Evolutionary conservation across 2,797 vertebrate genomes (phyloP).

Genomic region (Semotilus atromaculatus): DNA sequence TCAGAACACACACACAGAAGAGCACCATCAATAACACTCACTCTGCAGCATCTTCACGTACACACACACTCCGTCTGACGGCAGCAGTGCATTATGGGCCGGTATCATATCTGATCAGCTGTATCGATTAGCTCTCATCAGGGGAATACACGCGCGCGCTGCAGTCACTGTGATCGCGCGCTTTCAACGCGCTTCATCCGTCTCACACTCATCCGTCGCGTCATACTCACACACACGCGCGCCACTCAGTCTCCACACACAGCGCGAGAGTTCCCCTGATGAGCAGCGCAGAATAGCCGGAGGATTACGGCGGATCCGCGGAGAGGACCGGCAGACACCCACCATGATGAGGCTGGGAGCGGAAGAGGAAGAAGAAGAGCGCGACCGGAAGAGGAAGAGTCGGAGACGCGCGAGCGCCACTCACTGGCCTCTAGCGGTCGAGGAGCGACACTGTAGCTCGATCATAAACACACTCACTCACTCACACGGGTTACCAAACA

Average conservation of each 20-base stretch:
- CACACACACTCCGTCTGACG: not conserved
- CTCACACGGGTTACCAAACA: too few species aligned
- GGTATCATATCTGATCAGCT: not conserved
- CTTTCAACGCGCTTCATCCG: not conserved
- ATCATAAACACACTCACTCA: not conserved
- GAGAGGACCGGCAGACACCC: constrained; percentile 62
- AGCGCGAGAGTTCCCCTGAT: rapidly evolving
- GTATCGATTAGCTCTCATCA: too few species aligned
- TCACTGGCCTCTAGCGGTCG: constrained; percentile 10
- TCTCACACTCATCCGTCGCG: not conserved
- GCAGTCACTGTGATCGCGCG: not conserved
- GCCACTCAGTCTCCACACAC: not conserved
- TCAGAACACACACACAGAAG: too few species aligned
- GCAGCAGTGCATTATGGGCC: not conserved
- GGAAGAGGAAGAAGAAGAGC: constrained; percentile 76
- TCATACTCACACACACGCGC: not conserved
- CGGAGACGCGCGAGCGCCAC: not conserved
- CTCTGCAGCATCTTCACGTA: too few species aligned
- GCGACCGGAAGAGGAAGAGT: constrained; percentile 56
- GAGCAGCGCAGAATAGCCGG: rapidly evolving
- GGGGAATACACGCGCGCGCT: too few species aligned
- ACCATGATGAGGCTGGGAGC: constrained; percentile 85
- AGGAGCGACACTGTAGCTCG: not conserved
- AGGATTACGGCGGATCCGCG: constrained; percentile 68
- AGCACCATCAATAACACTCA: too few species aligned